Evolutionary conservation across 2,888 invertebrate species (phyloP).

Genomic region (Acanthosepion lycidas): DNA sequence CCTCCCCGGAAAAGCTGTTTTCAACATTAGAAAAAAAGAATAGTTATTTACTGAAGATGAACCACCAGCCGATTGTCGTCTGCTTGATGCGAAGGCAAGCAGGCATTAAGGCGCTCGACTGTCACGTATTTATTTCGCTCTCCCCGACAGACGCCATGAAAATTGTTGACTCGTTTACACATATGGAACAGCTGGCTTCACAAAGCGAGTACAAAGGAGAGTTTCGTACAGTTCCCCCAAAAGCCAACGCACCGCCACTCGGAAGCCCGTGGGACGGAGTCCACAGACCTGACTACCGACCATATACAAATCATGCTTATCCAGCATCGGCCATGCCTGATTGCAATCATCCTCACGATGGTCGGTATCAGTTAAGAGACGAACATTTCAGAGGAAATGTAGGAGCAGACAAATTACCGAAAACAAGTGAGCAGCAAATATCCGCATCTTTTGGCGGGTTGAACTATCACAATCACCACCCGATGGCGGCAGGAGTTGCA

Average conservation of each 20-base stretch:
- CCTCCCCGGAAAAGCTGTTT: constrained; percentile 78
- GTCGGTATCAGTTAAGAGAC: constrained; percentile 53
- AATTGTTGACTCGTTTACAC: constrained; percentile 45
- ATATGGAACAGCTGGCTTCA: background rate
- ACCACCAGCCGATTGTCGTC: constrained; percentile 96
- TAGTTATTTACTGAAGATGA: constrained; percentile 90
- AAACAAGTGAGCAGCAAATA: background rate
- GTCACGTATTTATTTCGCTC: constrained; percentile 98
- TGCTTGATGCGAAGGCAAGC: constrained; percentile 95
- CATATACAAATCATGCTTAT: background rate
- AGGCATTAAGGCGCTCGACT: constrained; percentile 97
- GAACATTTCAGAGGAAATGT: constrained; percentile 56
- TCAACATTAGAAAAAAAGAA: constrained; percentile 96
- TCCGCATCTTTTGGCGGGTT: background rate
- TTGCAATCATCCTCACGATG: background rate
- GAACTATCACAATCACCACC: background rate
- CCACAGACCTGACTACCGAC: background rate
- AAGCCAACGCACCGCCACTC: background rate
- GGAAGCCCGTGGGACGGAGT: background rate
- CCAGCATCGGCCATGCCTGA: background rate
- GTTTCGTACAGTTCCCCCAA: background rate
- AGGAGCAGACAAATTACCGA: background rate
- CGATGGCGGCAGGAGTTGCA: background rate
- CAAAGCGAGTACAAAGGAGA: constrained; percentile 41
- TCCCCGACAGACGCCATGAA: constrained; percentile 54